Evolutionary conservation across 2,888 invertebrate genomes (phyloP).

Genomic region (Poecilobothrus nobilitatus): DNA sequence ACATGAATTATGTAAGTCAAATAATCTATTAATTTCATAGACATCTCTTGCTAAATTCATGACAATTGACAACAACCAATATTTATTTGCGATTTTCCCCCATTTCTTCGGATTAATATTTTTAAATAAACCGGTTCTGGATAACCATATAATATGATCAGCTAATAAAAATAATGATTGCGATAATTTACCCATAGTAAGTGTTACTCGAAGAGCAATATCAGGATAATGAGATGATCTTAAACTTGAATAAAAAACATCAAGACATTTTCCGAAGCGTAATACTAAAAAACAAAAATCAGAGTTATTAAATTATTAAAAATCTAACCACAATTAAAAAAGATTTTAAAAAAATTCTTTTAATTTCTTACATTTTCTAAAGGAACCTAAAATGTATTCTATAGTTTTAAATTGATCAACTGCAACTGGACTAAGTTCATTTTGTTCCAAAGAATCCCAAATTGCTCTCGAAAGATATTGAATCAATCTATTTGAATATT

Average conservation of each 20-base stretch:
- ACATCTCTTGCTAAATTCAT: conserved; percentile 73
- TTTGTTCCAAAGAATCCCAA: conserved; percentile 64
- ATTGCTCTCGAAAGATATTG: conserved; percentile 74
- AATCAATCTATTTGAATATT: conserved; percentile 52
- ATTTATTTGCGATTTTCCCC: conserved; percentile 64
- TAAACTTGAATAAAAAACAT: conserved; percentile 67
- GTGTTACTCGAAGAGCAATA: conserved; percentile 56
- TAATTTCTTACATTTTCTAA: conserved; percentile 63
- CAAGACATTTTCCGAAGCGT: conserved; percentile 75
- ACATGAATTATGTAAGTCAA: conserved; percentile 49
- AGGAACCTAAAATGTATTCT: conserved; percentile 74
- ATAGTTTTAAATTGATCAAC: conserved; percentile 69
- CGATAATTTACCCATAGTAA: conserved; percentile 71
- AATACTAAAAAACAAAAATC: conserved; percentile 57
- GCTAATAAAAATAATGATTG: conserved; percentile 71
- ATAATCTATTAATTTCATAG: conserved; percentile 66
- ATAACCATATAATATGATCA: conserved; percentile 82
- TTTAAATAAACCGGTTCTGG: conserved; percentile 58
- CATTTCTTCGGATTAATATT: conserved; percentile 66
- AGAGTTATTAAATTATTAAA: background rate
- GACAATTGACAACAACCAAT: conserved; percentile 75
- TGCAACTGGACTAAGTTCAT: conserved; percentile 52
- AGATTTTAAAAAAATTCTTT: background rate
- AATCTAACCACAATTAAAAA: background rate
- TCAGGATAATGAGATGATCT: conserved; percentile 66